Evolutionary conservation across 2,888 invertebrate species (phyloP).

Genomic region (Neoitamus cyanurus): DNA sequence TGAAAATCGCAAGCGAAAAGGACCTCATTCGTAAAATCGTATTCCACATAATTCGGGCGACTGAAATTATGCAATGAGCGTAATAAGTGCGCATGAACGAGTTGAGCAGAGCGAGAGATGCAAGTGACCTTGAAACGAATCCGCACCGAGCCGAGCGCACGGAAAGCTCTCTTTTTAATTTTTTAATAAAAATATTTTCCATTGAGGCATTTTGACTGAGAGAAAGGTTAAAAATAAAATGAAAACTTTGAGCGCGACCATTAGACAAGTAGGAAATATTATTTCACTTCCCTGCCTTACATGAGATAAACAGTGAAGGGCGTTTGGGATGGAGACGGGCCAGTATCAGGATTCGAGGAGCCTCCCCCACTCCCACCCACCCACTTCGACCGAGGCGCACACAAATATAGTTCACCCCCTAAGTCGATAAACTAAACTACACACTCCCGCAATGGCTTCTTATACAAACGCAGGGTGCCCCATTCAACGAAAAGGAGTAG

Average conservation of each 20-base stretch:
- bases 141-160: not conserved
- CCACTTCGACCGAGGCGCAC: not conserved
- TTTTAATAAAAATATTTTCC: constrained; percentile 17
- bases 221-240: constrained; percentile 18
- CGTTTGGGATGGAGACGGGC: too few species aligned
- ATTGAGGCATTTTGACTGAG: not conserved
- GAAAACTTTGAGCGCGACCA: not conserved
- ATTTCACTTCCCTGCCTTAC: not conserved
- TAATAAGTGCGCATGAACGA: constrained; percentile 22
- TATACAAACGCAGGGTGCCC: not conserved
- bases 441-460: not conserved
- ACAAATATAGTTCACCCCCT: not conserved
- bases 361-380: not conserved
- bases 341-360: not conserved
- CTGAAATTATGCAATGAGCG: constrained; percentile 27
- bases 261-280: not conserved
- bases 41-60: not conserved
- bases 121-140: constrained; percentile 29
- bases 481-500: not conserved
- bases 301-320: not conserved
- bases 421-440: constrained; percentile 7
- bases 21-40: not conserved
- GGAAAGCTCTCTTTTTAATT: not conserved
- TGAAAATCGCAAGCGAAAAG: not conserved
- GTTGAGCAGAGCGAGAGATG: not conserved